Evolutionary conservation across 2,113 vertebrate genomes (phyloP).

Genomic region (Plotosus lineatus): DNA sequence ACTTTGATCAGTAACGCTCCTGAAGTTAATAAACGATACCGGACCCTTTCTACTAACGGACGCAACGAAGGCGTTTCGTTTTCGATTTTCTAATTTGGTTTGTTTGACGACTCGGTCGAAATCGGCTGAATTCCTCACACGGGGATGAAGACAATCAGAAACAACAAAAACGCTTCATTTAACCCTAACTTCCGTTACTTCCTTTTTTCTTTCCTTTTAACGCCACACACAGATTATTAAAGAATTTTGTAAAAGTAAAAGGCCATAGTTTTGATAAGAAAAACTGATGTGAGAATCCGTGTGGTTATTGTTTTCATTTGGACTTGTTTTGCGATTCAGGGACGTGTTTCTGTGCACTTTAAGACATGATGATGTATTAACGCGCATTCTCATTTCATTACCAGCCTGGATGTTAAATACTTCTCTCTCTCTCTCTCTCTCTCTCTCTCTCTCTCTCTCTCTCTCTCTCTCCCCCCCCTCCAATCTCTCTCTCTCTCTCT

Average conservation of each 20-base stretch:
- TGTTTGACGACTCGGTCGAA: neutral
- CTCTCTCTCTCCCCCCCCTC: neutral
- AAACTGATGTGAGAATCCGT: neutral
- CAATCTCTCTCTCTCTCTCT: neutral
- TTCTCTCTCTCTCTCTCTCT: neutral
- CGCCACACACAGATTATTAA: neutral
- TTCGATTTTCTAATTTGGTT: neutral
- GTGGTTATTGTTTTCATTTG: neutral
- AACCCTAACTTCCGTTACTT: neutral
- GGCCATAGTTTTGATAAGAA: slow-evolving; percentile 28
- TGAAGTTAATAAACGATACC: neutral
- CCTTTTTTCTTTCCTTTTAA: neutral
- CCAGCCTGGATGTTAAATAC: slow-evolving; percentile 27
- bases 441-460: neutral
- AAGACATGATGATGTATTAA: slow-evolving; percentile 41
- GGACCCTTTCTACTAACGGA: neutral
- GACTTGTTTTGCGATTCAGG: slow-evolving; percentile 35
- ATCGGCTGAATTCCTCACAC: neutral
- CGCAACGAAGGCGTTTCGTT: neutral
- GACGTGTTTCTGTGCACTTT: slow-evolving; percentile 54
- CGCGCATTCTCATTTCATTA: neutral
- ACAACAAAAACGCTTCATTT: neutral
- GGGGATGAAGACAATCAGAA: slow-evolving; percentile 9
- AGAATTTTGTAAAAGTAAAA: slow-evolving; percentile 17
- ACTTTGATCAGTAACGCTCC: neutral